A percentile compares a stretch with the other conserved stretches of the same genome.
Conservation (phyloP, 2,888 invertebrate genomes). For the Lithodes maja region DNA sequence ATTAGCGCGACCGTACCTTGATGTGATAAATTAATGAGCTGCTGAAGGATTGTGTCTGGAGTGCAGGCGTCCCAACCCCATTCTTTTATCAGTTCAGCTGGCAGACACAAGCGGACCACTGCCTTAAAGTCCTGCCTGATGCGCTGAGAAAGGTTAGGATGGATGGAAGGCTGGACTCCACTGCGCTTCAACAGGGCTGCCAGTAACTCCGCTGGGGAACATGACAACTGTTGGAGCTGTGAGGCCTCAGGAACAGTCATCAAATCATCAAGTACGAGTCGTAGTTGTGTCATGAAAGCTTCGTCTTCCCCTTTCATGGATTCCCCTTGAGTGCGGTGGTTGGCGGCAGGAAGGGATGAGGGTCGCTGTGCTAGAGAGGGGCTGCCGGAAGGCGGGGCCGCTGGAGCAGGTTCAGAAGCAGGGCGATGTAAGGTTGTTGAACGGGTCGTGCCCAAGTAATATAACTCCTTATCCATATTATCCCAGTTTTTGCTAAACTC, state of each 20-base stretch:
- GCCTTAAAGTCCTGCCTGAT: conserved; percentile 49
- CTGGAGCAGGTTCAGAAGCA: conserved; percentile 46
- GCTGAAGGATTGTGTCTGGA: conserved; percentile 47
- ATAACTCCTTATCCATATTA: no score
- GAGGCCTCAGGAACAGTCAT: conserved; percentile 47
- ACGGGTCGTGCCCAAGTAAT: no score
- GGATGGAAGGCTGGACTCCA: conserved; percentile 39
- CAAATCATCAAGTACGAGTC: conserved; percentile 43
- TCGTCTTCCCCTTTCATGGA: conserved; percentile 4
- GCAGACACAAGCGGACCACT: conserved; percentile 40
- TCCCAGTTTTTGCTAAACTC: no score
- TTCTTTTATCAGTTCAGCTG: conserved; percentile 19
- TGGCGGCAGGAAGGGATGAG: conserved; percentile 44
- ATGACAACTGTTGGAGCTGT: conserved; percentile 31
- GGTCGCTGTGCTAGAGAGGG: conserved; percentile 22
- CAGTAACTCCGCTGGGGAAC: conserved; percentile 29
- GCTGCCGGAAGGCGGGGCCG: not conserved
- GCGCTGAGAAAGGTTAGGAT: conserved; percentile 19
- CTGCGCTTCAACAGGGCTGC: conserved; percentile 31
- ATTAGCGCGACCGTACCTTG: not conserved
- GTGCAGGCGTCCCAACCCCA: conserved; percentile 47
- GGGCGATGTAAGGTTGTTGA: conserved; percentile 3
- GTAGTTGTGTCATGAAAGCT: conserved; percentile 41
- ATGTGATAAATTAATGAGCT: conserved; percentile 39
- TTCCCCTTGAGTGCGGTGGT: not conserved